phyloP scores from a whole-genome alignment of 2,113 vertebrate genomes.

The Zapus hudsonius region DNA sequence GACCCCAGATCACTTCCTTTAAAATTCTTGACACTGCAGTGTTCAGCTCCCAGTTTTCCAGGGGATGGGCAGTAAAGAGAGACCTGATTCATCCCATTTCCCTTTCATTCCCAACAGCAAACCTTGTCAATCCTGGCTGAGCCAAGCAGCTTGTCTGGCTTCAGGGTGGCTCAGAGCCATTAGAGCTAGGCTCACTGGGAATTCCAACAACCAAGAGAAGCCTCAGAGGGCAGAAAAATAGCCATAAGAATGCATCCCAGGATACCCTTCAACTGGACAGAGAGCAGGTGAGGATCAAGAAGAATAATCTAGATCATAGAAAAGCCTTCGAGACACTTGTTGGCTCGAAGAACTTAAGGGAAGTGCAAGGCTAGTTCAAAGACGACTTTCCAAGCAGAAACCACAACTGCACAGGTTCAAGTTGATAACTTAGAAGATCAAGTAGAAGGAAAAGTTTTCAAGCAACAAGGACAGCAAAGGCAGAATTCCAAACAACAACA shows the following conservation, averaged over 20 bases:
- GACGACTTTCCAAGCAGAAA: not conserved
- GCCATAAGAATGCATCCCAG: not conserved
- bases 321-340: too few species aligned
- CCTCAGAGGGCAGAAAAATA: not conserved
- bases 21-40: conserved; percentile 13
- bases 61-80: not conserved
- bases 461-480: not conserved
- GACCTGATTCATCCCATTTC: not conserved
- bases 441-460: not conserved
- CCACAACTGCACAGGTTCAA: not conserved
- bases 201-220: not conserved
- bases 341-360: not conserved
- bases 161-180: not conserved
- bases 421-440: not conserved
- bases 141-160: not conserved
- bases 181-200: not conserved
- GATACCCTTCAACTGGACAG: not conserved
- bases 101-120: not conserved
- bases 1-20: not conserved
- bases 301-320: too few species aligned
- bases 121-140: not conserved
- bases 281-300: not conserved
- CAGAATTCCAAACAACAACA: not conserved
- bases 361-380: not conserved
- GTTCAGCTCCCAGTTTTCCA: not conserved